Evolutionary conservation across 1,140 invertebrate species (phyloP).

Genomic region (Monomorium pharaonis): DNA sequence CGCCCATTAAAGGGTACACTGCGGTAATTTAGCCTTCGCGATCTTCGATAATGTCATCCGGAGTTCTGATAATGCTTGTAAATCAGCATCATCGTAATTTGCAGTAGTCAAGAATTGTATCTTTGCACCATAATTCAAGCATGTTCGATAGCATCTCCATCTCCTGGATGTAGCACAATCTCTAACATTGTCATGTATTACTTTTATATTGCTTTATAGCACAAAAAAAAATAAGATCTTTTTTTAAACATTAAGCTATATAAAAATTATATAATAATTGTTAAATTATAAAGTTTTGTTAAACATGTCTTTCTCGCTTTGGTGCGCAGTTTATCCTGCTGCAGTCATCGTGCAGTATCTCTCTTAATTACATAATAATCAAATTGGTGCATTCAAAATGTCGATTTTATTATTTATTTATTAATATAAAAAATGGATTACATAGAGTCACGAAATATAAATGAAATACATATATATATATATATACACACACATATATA

Average conservation of each 20-base stretch:
- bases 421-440: not conserved
- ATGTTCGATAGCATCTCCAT: not conserved
- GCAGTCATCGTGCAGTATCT: not conserved
- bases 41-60: not conserved
- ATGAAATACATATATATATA: too few relatives aligned
- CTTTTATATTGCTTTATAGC: not conserved
- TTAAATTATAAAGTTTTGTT: not conserved
- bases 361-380: too few relatives aligned
- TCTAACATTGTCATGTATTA: not conserved
- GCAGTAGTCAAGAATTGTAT: not conserved
- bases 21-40: not conserved
- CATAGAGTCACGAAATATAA: too few relatives aligned
- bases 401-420: not conserved
- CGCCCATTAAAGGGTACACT: not conserved
- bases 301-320: not conserved
- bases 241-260: not conserved
- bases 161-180: not conserved
- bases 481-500: not conserved
- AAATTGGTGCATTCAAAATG: not conserved
- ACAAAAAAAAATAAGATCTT: not conserved
- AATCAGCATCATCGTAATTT: not conserved
- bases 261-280: slow-evolving; percentile 13
- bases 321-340: not conserved
- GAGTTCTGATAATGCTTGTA: not conserved
- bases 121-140: not conserved